Evolutionary conservation across 2,888 invertebrate species (phyloP).

Genomic region (Abrostola tripartita): DNA sequence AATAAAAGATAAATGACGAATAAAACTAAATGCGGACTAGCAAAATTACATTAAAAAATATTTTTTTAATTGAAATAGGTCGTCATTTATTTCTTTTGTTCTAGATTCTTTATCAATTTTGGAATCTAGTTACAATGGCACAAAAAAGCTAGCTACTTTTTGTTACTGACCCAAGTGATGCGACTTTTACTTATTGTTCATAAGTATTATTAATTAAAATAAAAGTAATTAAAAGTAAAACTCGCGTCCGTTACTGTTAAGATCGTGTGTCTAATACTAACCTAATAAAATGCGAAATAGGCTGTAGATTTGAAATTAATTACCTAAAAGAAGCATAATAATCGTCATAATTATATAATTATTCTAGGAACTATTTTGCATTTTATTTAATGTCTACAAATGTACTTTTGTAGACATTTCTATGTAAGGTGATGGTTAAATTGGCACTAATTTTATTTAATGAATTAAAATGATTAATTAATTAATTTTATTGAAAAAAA

Average conservation of each 20-base stretch:
- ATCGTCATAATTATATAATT: too few relatives aligned
- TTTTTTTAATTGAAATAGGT: not conserved
- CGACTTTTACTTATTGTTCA: slow-evolving; percentile 32
- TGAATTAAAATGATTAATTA: not conserved
- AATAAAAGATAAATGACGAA: slow-evolving; percentile 48
- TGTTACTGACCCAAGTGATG: slow-evolving; percentile 47
- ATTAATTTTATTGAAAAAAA: not conserved
- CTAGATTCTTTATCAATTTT: slow-evolving; percentile 37
- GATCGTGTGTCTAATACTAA: slow-evolving; percentile 79
- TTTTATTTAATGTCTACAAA: slow-evolving; percentile 56
- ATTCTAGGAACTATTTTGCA: slow-evolving; percentile 52
- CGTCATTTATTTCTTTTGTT: slow-evolving; percentile 53
- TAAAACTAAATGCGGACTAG: not conserved
- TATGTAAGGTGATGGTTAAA: slow-evolving; percentile 78
- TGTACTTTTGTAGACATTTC: slow-evolving; percentile 65
- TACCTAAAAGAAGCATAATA: too few relatives aligned
- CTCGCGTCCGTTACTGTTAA: slow-evolving; percentile 63
- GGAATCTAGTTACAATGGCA: slow-evolving; percentile 44
- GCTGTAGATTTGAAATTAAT: too few relatives aligned
- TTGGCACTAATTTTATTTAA: slow-evolving; percentile 58
- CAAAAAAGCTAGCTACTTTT: slow-evolving; percentile 54
- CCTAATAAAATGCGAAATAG: slow-evolving; percentile 56
- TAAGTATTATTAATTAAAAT: not conserved
- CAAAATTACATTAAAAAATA: not conserved
- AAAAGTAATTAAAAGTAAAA: slow-evolving; percentile 44